Conservation (phyloP, 2,113 vertebrate genomes). For the Zapus hudsonius region DNA sequence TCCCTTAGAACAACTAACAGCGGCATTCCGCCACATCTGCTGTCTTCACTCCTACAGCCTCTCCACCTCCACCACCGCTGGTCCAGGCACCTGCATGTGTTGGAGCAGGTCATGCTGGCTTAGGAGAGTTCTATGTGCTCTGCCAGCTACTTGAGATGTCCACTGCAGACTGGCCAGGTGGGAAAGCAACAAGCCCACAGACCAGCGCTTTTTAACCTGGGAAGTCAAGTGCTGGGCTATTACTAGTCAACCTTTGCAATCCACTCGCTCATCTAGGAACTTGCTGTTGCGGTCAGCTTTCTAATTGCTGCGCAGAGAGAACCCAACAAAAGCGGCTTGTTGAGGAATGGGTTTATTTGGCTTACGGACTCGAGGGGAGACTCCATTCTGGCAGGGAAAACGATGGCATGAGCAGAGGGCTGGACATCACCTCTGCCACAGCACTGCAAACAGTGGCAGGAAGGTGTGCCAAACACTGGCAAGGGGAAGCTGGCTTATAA, state of each 20-base stretch:
- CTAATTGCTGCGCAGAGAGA: no score
- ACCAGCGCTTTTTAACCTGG: neutral
- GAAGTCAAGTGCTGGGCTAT: neutral
- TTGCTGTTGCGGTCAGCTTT: no score
- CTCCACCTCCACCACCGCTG: neutral
- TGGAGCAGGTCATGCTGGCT: neutral
- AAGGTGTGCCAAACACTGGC: no score
- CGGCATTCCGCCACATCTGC: neutral
- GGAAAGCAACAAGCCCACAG: neutral
- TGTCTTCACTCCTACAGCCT: neutral
- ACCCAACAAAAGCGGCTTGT: no score
- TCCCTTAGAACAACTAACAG: neutral
- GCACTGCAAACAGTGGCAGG: no score
- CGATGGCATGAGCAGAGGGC: no score
- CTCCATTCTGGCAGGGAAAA: no score
- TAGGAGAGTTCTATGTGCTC: fast-evolving
- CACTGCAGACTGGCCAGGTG: neutral
- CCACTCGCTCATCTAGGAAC: neutral
- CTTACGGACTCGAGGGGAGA: no score
- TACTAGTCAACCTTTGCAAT: neutral
- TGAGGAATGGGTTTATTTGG: no score
- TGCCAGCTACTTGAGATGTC: neutral
- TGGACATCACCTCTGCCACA: no score
- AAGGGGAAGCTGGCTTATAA: no score
- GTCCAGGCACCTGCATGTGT: no score